Conservation (phyloP, 1,140 invertebrate species). For the Potamilus streckersoni region DNA sequence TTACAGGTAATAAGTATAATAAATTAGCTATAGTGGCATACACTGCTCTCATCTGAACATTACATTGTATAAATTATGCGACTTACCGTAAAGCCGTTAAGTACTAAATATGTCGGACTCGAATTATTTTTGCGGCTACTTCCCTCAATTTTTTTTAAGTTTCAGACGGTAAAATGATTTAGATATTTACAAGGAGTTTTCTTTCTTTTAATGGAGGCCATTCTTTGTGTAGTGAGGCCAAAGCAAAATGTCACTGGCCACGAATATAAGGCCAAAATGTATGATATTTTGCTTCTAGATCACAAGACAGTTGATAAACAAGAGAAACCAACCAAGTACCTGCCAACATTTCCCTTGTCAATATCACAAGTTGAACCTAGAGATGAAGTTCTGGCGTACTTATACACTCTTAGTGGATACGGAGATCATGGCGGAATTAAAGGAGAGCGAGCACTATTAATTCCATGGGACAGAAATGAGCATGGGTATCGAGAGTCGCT, state of each 20-base stretch:
- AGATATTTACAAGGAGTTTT: too few species aligned
- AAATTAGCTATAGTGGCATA: too few species aligned
- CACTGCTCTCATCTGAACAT: too few species aligned
- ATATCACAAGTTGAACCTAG: slow-evolving; percentile 18
- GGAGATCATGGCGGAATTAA: slow-evolving; percentile 32
- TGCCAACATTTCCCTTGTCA: slow-evolving; percentile 19
- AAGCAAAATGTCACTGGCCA: slow-evolving; percentile 26
- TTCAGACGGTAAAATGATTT: too few species aligned
- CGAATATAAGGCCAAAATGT: slow-evolving; percentile 23
- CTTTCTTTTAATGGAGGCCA: slow-evolving; percentile 16
- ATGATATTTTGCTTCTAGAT: slow-evolving; percentile 29
- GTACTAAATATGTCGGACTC: too few species aligned
- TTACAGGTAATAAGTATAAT: too few species aligned
- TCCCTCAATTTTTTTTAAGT: too few species aligned
- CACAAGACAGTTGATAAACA: slow-evolving; percentile 30
- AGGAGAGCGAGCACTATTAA: slow-evolving; percentile 19
- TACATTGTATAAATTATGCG: too few species aligned
- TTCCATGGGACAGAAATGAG: slow-evolving; percentile 19
- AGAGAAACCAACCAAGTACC: slow-evolving; percentile 18
- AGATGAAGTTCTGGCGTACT: slow-evolving; percentile 28
- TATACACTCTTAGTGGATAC: slow-evolving; percentile 24
- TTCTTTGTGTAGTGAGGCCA: slow-evolving; percentile 19
- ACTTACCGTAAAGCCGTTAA: too few species aligned
- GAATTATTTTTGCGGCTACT: too few species aligned
- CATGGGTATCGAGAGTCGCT: slow-evolving; percentile 16